phyloP scores from a whole-genome alignment of 2,888 invertebrate genomes.

The Muscina levida region DNA sequence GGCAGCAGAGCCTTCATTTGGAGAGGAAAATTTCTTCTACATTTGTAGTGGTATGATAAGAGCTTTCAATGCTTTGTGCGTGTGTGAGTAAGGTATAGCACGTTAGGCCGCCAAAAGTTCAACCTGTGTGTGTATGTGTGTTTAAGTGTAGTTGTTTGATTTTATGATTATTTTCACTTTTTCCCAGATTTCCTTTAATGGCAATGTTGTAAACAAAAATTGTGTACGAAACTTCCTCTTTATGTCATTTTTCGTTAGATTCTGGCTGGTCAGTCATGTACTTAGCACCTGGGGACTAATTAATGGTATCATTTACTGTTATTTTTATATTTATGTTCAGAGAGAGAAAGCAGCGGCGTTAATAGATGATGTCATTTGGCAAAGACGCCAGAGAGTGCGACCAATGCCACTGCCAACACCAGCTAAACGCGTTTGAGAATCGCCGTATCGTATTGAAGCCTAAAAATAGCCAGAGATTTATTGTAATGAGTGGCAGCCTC shows the following conservation, averaged over 20 bases:
- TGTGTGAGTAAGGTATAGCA: neutral
- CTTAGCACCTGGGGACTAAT: conserved; percentile 59
- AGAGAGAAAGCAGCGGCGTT: conserved; percentile 5
- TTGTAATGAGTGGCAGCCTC: neutral
- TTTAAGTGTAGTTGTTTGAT: conserved; percentile 49
- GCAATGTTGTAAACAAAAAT: conserved; percentile 45
- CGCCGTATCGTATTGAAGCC: conserved; percentile 36
- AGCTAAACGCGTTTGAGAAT: too few species aligned
- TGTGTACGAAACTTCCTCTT: conserved; percentile 28
- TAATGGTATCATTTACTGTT: conserved; percentile 55
- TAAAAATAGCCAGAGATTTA: conserved; percentile 37
- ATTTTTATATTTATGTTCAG: conserved; percentile 6
- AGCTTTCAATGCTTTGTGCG: neutral
- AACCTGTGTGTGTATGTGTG: too few species aligned
- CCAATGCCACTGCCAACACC: neutral
- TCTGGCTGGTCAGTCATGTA: neutral
- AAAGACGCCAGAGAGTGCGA: conserved; percentile 19
- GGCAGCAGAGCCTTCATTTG: neutral
- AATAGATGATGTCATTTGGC: conserved; percentile 56
- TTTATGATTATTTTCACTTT: conserved; percentile 59
- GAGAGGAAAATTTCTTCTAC: neutral
- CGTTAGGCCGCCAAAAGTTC: neutral
- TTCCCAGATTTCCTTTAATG: conserved; percentile 51
- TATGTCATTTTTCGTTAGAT: neutral
- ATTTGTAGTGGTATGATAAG: neutral